Evolutionary conservation across 2,797 vertebrate genomes (phyloP).

Genomic region (Cossypha niveicapilla): DNA sequence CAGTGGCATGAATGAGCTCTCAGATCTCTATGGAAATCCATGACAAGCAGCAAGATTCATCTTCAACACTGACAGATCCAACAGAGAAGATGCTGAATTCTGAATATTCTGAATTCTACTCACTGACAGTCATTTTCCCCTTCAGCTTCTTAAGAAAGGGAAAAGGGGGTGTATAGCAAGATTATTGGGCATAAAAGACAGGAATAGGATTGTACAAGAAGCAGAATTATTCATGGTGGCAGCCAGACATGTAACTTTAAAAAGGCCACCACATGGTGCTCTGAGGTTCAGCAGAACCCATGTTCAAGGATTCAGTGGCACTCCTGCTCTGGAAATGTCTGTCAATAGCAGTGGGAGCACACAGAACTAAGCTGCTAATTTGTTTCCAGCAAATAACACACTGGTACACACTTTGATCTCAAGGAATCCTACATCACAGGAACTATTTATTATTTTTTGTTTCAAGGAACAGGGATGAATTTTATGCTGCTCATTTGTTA

Average conservation of each 20-base stretch:
- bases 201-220: background rate
- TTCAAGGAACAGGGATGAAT: background rate
- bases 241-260: background rate
- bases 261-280: background rate
- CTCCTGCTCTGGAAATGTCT: background rate
- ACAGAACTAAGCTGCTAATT: background rate
- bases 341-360: background rate
- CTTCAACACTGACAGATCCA: background rate
- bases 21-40: background rate
- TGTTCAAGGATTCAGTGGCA: background rate
- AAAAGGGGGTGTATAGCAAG: background rate
- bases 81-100: background rate
- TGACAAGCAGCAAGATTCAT: background rate
- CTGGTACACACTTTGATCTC: background rate
- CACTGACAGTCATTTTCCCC: background rate
- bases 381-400: background rate
- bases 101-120: background rate
- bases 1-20: fast-evolving
- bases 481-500: background rate
- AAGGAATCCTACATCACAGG: background rate
- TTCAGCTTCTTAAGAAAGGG: background rate
- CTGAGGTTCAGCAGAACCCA: background rate
- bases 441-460: background rate
- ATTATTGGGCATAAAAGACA: background rate
- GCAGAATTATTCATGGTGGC: background rate